Percentiles rank a stretch among this genome's conserved stretches.
These are phyloP conservation scores for Cichladusa arquata DNA, from an alignment of 2,113 vertebrate genomes.

Conservation along the genomic window DNA sequence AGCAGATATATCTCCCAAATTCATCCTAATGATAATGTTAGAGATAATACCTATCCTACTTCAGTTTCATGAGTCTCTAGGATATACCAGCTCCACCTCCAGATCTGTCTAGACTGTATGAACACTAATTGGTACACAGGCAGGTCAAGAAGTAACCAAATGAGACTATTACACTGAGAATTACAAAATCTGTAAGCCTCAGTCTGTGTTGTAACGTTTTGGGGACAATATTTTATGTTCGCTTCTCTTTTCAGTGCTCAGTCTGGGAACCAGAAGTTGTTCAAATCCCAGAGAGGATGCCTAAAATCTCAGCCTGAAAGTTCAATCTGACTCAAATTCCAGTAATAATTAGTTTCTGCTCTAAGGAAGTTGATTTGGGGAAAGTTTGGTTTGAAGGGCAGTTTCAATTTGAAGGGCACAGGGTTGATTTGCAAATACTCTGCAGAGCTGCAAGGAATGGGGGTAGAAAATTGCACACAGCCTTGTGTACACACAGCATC, in stretches of 20 bases:
- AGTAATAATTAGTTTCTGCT: not conserved
- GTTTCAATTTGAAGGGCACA: constrained; percentile 6
- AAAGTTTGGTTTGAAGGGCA: not conserved
- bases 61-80: not conserved
- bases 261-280: not conserved
- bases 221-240: not conserved
- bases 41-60: not conserved
- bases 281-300: not conserved
- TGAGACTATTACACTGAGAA: not conserved
- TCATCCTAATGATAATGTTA: not conserved
- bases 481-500: not conserved
- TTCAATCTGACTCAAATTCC: constrained; percentile 16
- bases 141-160: not conserved
- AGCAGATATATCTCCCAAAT: not conserved
- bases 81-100: not conserved
- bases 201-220: not conserved
- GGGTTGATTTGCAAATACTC: not conserved
- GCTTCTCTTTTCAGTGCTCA: not conserved
- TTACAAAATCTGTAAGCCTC: not conserved
- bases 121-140: not conserved
- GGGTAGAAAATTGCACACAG: not conserved
- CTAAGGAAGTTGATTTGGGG: not conserved
- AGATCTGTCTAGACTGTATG: not conserved
- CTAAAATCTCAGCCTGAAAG: constrained; percentile 19
- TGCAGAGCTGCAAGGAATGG: not conserved